Evolutionary conservation across 1,140 invertebrate genomes (phyloP), one percentile per base, ranked within the genome.

Genomic region (Pseudobourletiella spinata): DNA sequence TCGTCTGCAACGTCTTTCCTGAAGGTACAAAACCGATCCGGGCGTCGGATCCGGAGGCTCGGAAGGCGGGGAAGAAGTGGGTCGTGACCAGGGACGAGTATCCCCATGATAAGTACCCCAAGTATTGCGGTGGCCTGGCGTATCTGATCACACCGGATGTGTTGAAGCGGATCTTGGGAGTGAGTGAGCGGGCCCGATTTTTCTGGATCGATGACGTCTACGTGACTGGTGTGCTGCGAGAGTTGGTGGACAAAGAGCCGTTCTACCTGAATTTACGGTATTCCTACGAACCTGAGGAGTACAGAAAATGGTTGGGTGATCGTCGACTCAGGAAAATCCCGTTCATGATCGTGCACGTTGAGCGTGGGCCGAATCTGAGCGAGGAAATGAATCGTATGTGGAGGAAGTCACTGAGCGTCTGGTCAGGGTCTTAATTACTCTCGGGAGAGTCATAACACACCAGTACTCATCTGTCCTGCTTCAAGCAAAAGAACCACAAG

Each of bases 121-220:
- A 69, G 14, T 79, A 77, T 59, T 78, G 76, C 58, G 76, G 75
- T 3, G 78, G 78, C 1, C 69, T 78, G 63, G 75, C 81, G 3
- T 81, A 88, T 22, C 71, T 89, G 3, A 87, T 87, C 68, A 85
- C 86, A 0, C 79, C 82, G 15, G 85, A 88, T 74, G 83, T 84
- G 32, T 80, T 83, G 1, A 30, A 60, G 1, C 64, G 70, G 20
- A 64, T 80, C 26, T 71, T 70, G 30, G 52, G 71, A 1, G 72
- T 73, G 3, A 73, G 75, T 6, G 57, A 66, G 15, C 63, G 70
- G 15, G 66, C 75, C 1, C 73, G 72, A 48, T 74, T 75, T 63
- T 77, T 80, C 62, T 80, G 79, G 79, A 75, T 80, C 29, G 79
- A 80, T 60, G 79, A 81, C 69, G 76, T 80, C 3, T 80, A 75